Conservation (phyloP, 2,113 vertebrate species). For the Melanerpes aurifrons region DNA sequence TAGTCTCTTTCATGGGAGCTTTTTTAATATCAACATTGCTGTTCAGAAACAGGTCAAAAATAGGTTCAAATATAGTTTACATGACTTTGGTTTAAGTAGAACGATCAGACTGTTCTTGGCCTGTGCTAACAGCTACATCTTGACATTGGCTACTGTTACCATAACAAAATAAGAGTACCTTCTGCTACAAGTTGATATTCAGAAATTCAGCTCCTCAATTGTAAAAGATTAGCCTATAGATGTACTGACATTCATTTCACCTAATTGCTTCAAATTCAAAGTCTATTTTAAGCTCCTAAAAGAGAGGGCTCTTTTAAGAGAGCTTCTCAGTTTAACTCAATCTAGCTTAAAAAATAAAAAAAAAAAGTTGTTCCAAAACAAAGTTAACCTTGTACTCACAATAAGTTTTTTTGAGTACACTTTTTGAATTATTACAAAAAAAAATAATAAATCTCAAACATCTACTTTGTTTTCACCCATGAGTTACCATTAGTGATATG, state of each 20-base stretch:
- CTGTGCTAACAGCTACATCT: neutral
- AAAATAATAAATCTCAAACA: neutral
- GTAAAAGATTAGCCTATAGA: neutral
- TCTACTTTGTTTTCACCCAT: neutral
- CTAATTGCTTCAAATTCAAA: neutral
- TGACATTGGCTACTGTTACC: neutral
- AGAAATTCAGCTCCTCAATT: neutral
- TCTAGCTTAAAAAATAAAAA: neutral
- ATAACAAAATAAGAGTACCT: neutral
- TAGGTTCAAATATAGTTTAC: neutral
- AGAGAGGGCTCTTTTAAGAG: neutral
- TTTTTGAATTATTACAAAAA: neutral
- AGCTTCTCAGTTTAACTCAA: neutral
- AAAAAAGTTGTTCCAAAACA: neutral
- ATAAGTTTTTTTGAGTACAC: neutral
- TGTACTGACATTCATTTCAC: neutral
- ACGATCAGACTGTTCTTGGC: neutral
- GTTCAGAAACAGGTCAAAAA: neutral
- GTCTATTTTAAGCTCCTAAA: neutral
- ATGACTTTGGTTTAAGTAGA: neutral
- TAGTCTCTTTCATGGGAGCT: rapidly evolving
- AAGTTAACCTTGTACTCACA: neutral
- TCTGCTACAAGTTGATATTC: neutral
- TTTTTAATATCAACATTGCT: neutral
- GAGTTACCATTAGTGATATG: neutral